Evolutionary conservation across 2,888 invertebrate genomes (phyloP), one percentile per base, ranked within the genome.

Genomic region (Macrophya alboannulata): DNA sequence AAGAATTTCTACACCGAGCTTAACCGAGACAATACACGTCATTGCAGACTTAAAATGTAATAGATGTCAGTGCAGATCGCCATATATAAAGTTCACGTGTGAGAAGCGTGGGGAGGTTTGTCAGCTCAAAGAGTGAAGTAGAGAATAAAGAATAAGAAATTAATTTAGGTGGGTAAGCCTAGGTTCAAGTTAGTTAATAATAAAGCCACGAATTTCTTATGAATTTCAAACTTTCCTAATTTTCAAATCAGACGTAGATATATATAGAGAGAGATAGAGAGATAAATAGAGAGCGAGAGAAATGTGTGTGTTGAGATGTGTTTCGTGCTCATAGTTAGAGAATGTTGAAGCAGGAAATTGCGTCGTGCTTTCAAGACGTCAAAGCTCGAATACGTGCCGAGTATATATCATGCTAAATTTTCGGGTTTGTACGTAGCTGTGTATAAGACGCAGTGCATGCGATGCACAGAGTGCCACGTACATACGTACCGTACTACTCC

Each of bases 1-100:
- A 74, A 74, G 72, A 74, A 74, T 74, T 74, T 31, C 31, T 74
- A 74, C 43, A 74, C 45, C 12, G 72, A 74, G 72, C 72, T 12
- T 40, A 43, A 45, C 68, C 43, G 45, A 9, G 72, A 74, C 72
- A 74, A 74, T 74, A 12, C 4, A 37, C 12, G 10, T 17, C 17
- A 8, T 43, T 10, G 1, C 21, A 45, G 43, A 74, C 10, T 25
- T 9, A 25, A 45, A 74, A 74, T 74, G 45, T 21, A 74, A 74
- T 74, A 74, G 72, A 45, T 74, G 72, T 74, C 72, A 74, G 72
- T 37, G 4, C 31, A 31, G 31, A 37, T 31, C 45, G n/a, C 40
- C 3, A 37, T n/a, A 6, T 55, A 55, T 8, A 55, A 17, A n/a
- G 55, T 8, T 55, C 31, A 31, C 31, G 31, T 31, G 31, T 31